Evolutionary conservation across 2,113 vertebrate species (phyloP).

Genomic region (Hippocampus comes): DNA sequence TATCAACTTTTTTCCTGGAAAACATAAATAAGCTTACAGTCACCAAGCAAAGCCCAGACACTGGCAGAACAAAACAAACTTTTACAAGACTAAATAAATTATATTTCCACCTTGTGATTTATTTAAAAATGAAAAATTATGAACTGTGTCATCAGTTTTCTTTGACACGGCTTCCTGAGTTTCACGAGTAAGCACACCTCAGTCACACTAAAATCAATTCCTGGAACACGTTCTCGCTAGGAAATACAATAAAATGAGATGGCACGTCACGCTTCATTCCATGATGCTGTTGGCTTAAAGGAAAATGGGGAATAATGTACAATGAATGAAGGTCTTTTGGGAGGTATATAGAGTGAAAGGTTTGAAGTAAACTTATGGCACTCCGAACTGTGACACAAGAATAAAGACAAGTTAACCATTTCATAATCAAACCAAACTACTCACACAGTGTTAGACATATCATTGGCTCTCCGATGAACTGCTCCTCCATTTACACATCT

Average conservation of each 20-base stretch:
- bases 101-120: constrained; percentile 14
- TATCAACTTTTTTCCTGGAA: constrained; percentile 43
- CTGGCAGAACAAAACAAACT: constrained; percentile 38
- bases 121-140: background rate
- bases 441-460: too few species aligned
- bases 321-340: background rate
- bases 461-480: too few species aligned
- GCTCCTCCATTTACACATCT: too few species aligned
- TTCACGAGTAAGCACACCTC: constrained; percentile 8
- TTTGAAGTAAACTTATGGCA: background rate
- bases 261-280: background rate
- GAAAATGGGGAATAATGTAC: background rate
- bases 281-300: background rate
- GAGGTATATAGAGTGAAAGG: background rate
- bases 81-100: constrained; percentile 32
- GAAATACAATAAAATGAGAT: background rate
- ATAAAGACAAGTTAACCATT: background rate
- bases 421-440: background rate
- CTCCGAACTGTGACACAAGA: background rate
- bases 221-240: constrained; percentile 1
- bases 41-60: constrained; percentile 20
- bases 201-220: background rate
- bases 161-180: background rate
- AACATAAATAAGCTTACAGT: constrained; percentile 34
- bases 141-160: constrained; percentile 4